phyloP scores from a whole-genome alignment of 30 jellyfish, hydroid and myxozoan species.

The Sanderia malayensis region DNA sequence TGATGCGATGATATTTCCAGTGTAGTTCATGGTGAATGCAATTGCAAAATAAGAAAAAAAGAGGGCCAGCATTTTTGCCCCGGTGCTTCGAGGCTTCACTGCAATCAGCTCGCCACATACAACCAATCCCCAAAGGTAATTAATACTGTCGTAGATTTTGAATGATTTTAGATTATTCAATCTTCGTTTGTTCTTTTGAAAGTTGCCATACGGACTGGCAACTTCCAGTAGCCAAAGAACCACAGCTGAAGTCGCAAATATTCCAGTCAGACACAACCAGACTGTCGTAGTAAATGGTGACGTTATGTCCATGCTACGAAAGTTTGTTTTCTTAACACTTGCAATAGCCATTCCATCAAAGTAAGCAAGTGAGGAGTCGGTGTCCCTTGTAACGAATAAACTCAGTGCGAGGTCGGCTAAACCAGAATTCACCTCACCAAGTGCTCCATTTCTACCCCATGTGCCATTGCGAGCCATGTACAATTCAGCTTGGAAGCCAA shows the following conservation, averaged over 20 bases:
- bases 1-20: background rate
- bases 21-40: background rate
- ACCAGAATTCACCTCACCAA: background rate
- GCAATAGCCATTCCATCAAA: background rate
- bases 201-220: background rate
- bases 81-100: background rate
- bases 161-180: background rate
- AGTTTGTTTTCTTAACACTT: too few relatives aligned
- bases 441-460: background rate
- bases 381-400: background rate
- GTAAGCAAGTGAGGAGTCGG: background rate
- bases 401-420: background rate
- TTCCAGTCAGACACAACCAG: background rate
- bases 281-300: background rate
- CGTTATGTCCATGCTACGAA: background rate
- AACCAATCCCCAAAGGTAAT: background rate
- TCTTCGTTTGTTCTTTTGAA: background rate
- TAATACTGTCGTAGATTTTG: background rate
- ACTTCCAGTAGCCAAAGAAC: background rate
- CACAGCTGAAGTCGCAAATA: background rate
- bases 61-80: background rate
- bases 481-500: background rate
- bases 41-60: background rate
- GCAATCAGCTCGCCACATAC: background rate
- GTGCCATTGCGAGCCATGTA: background rate